Base-by-base conservation (phyloP, 2,888 invertebrate species). In the Drosophila lacicola region DNA sequence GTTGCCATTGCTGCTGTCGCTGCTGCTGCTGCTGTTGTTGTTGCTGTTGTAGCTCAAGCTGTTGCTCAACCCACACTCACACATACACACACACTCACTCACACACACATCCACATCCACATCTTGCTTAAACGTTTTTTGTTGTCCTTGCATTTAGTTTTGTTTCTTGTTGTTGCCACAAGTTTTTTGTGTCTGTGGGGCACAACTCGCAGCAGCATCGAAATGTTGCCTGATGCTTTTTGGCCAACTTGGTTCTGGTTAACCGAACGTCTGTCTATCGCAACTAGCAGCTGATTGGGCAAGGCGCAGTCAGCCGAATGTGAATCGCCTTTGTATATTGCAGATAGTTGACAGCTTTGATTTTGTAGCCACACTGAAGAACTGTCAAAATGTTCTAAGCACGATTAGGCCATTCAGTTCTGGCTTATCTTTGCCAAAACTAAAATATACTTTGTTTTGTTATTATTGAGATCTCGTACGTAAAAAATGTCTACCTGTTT, bases 51-150 rank as follows among this genome's bases (percentile, higher is more conserved):
- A 9, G 42, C 49, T 74, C 70, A 61, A 56, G 80, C 66, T 77
- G 70, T 72, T 78, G 69, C 75, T 68, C 55, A 60, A 61, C 64
- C 44, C 63, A 57, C 77, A 55, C 45, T 17, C 50, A 14, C 9
- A 9, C 29, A 3, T 11, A 36, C 25, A 14, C 14, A 37, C 44
- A 50, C 34, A 55, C 51, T 41, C 42, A 14, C 53, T 60, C 36
- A n/a, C 13, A 54, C 17, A 41, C 54, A 33, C n/a, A 61, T 56
- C 58, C 54, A 33, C n/a, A 61, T 56, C 58, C 62, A 68, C 46
- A 14, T 78, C 17, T 53, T 74, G 44, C 74, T 78, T 74, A 69
- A 75, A 69, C 46, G 78, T 21, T 64, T 78, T 69, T 78, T 56
- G 70, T 70, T 66, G 72, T 65, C 74, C 70, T 62, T 70, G 76